Evolutionary conservation across 2,113 vertebrate species (phyloP).

Genomic region (Eudyptes chrysolophus): DNA sequence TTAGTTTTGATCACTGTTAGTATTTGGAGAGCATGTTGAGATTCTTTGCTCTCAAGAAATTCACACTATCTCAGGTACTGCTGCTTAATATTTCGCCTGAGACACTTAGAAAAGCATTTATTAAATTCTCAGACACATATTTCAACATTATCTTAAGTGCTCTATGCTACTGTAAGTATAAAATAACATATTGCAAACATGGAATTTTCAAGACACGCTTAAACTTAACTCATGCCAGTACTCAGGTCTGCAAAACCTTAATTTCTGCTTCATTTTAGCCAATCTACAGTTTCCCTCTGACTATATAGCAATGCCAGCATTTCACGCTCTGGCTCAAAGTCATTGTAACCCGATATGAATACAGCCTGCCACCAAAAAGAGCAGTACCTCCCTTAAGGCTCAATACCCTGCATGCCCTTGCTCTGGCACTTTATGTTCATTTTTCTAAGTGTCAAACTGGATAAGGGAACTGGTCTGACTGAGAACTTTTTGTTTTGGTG

Average conservation of each 20-base stretch:
- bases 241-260: neutral
- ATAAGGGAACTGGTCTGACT: neutral
- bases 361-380: neutral
- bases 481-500: neutral
- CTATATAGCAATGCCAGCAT: neutral
- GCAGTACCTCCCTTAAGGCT: neutral
- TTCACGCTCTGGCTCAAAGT: neutral
- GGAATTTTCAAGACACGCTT: neutral
- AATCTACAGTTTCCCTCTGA: neutral
- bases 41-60: neutral
- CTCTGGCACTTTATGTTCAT: neutral
- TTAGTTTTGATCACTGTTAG: neutral
- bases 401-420: neutral
- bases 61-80: neutral
- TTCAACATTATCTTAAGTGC: neutral
- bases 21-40: neutral
- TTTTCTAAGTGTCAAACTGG: neutral
- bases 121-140: constrained; percentile 11
- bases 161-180: neutral
- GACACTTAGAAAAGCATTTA: neutral
- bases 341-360: neutral
- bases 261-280: neutral
- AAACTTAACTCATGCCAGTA: neutral
- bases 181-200: neutral
- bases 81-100: neutral